Evolutionary conservation across 2,888 invertebrate genomes (phyloP), one percentile per base, ranked within the genome.

Genomic region (Limenitis camilla): DNA sequence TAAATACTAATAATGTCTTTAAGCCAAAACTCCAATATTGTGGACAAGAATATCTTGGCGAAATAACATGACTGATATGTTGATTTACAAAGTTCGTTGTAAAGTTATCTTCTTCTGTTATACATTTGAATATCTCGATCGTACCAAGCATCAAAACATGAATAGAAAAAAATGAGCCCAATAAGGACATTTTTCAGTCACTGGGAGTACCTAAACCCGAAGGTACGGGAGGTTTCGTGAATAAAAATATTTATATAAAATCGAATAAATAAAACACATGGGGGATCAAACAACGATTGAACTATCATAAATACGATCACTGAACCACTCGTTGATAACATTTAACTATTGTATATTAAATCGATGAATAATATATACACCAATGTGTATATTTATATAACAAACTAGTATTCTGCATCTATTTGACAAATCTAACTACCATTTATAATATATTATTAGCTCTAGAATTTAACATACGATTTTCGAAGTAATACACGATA

Each of bases 401-500:
- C 40, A 45, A 51, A 39, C 46, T 51, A 45, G 11, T 38, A 19
- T 30, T n/a, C 44, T 45, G 51, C 45, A 30, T 40, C 51, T 45
- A 51, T 39, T 35, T 51, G 40, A 45, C 44, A 51, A 45, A 45
- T 39, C 28, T 11, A 31, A 32, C 39, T 29, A 40, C 40, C 40
- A 30, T 45, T 29, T 44, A 44, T 44, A 35, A 45, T 40, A 45
- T 38, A 19, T 42, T 19, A 40, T 40, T 44, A 35, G 28, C n/a
- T 27, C 30, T 33, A 33, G 5, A 11, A 41, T 45, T 51, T 44
- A 51, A 44, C 40, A 51, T 51, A 39, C 28, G 31, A 32, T 30
- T 40, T 40, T 51, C 32, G 39, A 45, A 38, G 38, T 45, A 40
- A 45, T 40, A 33, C 44, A 45, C 51, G 38, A 45, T 45, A 45